Percentiles rank a stretch among this genome's conserved stretches.
phyloP scores from a whole-genome alignment of 2,113 vertebrate genomes.

The Corythaixoides concolor region DNA sequence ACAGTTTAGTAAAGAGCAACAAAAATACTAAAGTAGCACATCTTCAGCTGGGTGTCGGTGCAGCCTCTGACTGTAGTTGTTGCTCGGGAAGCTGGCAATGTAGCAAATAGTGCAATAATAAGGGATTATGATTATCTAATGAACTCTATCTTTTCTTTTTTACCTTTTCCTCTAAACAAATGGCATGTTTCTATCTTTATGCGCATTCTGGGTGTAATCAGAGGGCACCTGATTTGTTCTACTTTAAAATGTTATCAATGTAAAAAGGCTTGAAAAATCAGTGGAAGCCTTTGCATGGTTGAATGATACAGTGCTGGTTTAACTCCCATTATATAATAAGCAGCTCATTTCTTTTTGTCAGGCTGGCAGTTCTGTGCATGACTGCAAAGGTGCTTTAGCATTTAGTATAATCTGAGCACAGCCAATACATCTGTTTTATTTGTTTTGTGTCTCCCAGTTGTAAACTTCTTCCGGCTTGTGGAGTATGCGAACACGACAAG shows the following conservation, averaged over 20 bases:
- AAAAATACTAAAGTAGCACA: background rate
- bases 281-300: background rate
- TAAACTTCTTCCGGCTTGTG: background rate
- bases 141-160: background rate
- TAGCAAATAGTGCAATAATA: background rate
- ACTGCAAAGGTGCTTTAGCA: constrained; percentile 5
- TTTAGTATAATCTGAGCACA: background rate
- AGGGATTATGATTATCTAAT: background rate
- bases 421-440: background rate
- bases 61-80: background rate
- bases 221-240: background rate
- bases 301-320: background rate
- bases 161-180: background rate
- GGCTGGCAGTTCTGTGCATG: background rate
- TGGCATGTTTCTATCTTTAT: background rate
- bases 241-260: background rate
- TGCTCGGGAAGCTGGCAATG: background rate
- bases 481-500: background rate
- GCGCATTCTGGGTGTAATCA: background rate
- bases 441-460: background rate
- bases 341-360: background rate
- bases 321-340: background rate
- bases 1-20: background rate
- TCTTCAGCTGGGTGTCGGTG: background rate
- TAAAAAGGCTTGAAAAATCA: background rate